Evolutionary conservation across 2,888 invertebrate species (phyloP).

Genomic region (Venusia cambrica): DNA sequence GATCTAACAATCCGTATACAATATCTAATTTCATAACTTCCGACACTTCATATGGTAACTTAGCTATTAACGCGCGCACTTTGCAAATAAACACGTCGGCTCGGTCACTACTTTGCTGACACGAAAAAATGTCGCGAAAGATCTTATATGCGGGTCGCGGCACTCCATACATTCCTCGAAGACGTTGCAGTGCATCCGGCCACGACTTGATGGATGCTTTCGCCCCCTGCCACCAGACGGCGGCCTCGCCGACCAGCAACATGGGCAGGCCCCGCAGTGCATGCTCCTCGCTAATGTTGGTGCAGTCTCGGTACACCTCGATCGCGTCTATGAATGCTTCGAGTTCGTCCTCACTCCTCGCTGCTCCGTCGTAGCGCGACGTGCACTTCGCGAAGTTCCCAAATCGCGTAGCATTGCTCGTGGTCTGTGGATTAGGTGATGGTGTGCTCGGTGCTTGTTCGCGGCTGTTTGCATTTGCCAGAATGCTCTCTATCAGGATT

Average conservation of each 20-base stretch:
- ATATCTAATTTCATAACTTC: slow-evolving; percentile 5
- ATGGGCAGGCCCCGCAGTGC: slow-evolving; percentile 27
- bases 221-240: slow-evolving; percentile 30
- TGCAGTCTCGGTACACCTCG: slow-evolving; percentile 21
- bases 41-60: neutral
- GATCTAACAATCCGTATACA: slow-evolving; percentile 3
- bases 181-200: no score
- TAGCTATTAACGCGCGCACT: slow-evolving; percentile 3
- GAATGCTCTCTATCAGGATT: neutral
- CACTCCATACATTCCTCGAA: slow-evolving; percentile 18
- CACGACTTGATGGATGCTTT: slow-evolving; percentile 4
- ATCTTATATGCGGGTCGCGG: no score
- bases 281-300: slow-evolving; percentile 22
- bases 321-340: slow-evolving; percentile 27
- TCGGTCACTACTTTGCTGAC: slow-evolving; percentile 9
- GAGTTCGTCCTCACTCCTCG: slow-evolving; percentile 12
- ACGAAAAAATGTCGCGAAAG: slow-evolving; percentile 19
- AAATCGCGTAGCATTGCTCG: no score
- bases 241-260: slow-evolving; percentile 27
- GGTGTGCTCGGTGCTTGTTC: neutral
- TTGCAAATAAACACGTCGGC: slow-evolving; percentile 3
- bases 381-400: slow-evolving; percentile 21
- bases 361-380: slow-evolving; percentile 18
- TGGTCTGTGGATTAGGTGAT: neutral
- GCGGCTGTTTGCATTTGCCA: no score